These are phyloP conservation scores for Molossus molossus DNA, from an alignment of 2,797 vertebrate genomes.

Conservation along the genomic window DNA sequence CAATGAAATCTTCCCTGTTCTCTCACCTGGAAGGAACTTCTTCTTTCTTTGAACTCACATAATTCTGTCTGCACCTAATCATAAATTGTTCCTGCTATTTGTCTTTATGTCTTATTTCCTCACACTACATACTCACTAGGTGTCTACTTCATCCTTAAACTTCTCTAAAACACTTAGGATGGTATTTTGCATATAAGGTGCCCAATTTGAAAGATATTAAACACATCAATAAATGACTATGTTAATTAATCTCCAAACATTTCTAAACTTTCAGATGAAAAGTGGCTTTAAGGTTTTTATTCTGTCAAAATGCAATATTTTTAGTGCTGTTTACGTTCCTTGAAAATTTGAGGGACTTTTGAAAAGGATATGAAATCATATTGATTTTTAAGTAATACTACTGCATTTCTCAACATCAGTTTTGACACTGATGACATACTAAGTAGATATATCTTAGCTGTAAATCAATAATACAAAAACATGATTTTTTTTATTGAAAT, in stretches of 20 bases:
- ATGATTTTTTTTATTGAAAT: background rate
- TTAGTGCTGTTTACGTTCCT: background rate
- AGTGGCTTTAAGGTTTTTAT: conserved; percentile 15
- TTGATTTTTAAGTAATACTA: conserved; percentile 22
- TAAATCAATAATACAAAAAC: conserved; percentile 41
- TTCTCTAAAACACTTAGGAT: conserved; percentile 17
- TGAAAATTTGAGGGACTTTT: conserved; percentile 16
- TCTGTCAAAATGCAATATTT: conserved; percentile 9
- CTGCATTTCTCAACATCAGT: conserved; percentile 27
- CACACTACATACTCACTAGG: background rate
- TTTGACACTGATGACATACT: conserved; percentile 40
- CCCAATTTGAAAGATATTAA: background rate
- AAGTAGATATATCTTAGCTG: background rate
- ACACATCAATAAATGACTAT: background rate
- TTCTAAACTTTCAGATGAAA: conserved; percentile 48
- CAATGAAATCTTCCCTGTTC: conserved; percentile 40
- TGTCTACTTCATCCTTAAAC: background rate
- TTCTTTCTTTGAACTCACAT: conserved; percentile 39
- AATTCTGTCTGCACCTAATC: conserved; percentile 24
- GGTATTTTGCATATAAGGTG: background rate
- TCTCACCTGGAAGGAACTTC: background rate
- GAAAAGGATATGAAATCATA: conserved; percentile 27
- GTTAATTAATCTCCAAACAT: conserved; percentile 27
- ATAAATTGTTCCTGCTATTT: background rate
- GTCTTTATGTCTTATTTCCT: background rate